A percentile compares a stretch with the other conserved stretches of the same genome.
phyloP scores from a whole-genome alignment of 2,888 invertebrate species.

The Ophraella communa region DNA sequence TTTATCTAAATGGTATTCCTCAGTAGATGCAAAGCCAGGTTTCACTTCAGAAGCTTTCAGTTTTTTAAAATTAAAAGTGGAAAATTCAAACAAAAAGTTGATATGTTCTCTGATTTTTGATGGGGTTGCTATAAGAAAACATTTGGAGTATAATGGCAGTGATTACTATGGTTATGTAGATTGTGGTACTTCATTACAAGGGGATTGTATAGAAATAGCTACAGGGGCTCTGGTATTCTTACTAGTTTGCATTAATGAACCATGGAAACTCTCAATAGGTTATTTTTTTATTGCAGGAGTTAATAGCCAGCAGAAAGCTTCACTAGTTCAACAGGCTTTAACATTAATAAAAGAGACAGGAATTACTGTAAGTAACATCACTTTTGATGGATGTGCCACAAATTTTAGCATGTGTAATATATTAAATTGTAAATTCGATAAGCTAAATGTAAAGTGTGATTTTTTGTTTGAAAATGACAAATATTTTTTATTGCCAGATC shows the following conservation, averaged over 20 bases:
- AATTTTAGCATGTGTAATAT: slow-evolving; percentile 28
- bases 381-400: slow-evolving; percentile 30
- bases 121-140: slow-evolving; percentile 34
- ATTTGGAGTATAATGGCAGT: slow-evolving; percentile 31
- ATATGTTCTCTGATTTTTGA: slow-evolving; percentile 38
- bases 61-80: slow-evolving; percentile 29
- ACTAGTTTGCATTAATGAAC: slow-evolving; percentile 30
- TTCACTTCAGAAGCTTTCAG: slow-evolving; percentile 32
- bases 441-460: slow-evolving; percentile 21
- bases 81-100: slow-evolving; percentile 14
- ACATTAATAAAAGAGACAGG: slow-evolving; percentile 17
- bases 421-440: slow-evolving; percentile 25
- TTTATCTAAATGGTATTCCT: slow-evolving; percentile 30
- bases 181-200: slow-evolving; percentile 30
- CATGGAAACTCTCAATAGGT: slow-evolving; percentile 32
- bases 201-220: slow-evolving; percentile 31
- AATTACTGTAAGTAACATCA: slow-evolving; percentile 21
- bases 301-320: slow-evolving; percentile 28
- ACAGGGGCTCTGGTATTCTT: slow-evolving; percentile 32
- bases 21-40: slow-evolving; percentile 30
- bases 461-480: slow-evolving; percentile 25
- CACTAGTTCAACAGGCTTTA: slow-evolving; percentile 25
- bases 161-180: slow-evolving; percentile 38
- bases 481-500: slow-evolving; percentile 5
- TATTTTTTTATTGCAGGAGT: slow-evolving; percentile 31